Evolutionary conservation across 2,113 vertebrate genomes (phyloP), one percentile per base, ranked within the genome.

Genomic region (Clarias batrachus): DNA sequence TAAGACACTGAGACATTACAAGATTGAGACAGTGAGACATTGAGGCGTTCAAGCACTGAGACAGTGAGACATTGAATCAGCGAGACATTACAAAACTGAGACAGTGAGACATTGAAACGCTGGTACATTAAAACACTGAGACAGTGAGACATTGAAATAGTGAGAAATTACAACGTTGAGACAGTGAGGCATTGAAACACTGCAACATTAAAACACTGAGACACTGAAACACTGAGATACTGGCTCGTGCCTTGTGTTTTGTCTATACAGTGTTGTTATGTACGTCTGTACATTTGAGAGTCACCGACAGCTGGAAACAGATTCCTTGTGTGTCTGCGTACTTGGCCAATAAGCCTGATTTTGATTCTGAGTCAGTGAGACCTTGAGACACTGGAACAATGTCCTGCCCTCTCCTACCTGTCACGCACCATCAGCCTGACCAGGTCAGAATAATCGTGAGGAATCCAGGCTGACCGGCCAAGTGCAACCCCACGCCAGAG

Each of bases 371-470:
- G 1, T 16, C 25, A 54, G 11, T 78, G 76, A 57, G n/a, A 30
- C n/a, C 57, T 2, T 57, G 14, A 57, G 3, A 57, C 52, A 19
- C 14, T 78, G 76, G 30, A n/a, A 27, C 76, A 78, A 5, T 2
- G 12, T 27, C 23, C 48, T 77, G 37, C 70, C 19, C 30, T 78
- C 11, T 56, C 80, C 73, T 65, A 83, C 30, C 17, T 65, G 79
- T 81, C 62, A 83, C 11, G 60, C 82, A 63, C 21, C 78, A 85
- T 63, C 76, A 48, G 77, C 12, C 57, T 81, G 81, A 86, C n/a
- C 83, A 85, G 79, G 83, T 78, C 84, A 87, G 74, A 79, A 80
- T 33, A 84, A 56, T 74, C 70, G 37, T 63, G 60, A 85, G 70
- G 74, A 83, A 88, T 88, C 11, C 19, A 68, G 71, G 65, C 37